phyloP scores from a whole-genome alignment of 1,140 invertebrate species.

The Zaprionus capensis region DNA sequence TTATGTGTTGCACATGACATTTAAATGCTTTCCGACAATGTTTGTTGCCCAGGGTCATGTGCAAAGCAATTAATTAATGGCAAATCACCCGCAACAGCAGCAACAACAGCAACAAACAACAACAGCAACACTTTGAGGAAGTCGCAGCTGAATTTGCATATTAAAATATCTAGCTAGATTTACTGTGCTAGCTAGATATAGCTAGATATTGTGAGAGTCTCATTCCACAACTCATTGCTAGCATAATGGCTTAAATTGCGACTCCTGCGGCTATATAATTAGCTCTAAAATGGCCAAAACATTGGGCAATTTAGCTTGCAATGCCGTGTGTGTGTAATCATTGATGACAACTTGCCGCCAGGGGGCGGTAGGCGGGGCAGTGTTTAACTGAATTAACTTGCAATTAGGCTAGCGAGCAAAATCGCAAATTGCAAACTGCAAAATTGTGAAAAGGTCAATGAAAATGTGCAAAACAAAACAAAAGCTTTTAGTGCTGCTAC shows the following conservation, averaged over 20 bases:
- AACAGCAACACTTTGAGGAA: conserved; percentile 29
- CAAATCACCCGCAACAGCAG: conserved; percentile 56
- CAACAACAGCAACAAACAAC: conserved; percentile 33
- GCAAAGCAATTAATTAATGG: conserved; percentile 67
- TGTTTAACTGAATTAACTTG: conserved; percentile 57
- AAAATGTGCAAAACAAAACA: conserved; percentile 6
- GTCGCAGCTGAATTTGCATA: background rate
- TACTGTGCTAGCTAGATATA: background rate
- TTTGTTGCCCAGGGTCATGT: conserved; percentile 39
- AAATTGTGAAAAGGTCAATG: conserved; percentile 40
- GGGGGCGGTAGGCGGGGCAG: conserved; percentile 6
- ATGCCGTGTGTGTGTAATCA: conserved; percentile 18
- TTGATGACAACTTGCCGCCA: conserved; percentile 7
- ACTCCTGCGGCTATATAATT: conserved; percentile 55
- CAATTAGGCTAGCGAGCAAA: conserved; percentile 52
- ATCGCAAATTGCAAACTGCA: conserved; percentile 12
- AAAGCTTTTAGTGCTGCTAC: conserved; percentile 17
- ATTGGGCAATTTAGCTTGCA: conserved; percentile 44
- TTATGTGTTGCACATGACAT: conserved; percentile 74
- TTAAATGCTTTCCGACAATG: conserved; percentile 39
- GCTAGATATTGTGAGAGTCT: too few species aligned
- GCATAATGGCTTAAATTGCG: background rate
- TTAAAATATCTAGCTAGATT: conserved; percentile 36
- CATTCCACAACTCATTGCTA: background rate
- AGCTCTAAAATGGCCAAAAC: conserved; percentile 47